These are phyloP conservation scores for Mirounga angustirostris DNA, from an alignment of 2,113 vertebrate genomes.

Conservation along the genomic window DNA sequence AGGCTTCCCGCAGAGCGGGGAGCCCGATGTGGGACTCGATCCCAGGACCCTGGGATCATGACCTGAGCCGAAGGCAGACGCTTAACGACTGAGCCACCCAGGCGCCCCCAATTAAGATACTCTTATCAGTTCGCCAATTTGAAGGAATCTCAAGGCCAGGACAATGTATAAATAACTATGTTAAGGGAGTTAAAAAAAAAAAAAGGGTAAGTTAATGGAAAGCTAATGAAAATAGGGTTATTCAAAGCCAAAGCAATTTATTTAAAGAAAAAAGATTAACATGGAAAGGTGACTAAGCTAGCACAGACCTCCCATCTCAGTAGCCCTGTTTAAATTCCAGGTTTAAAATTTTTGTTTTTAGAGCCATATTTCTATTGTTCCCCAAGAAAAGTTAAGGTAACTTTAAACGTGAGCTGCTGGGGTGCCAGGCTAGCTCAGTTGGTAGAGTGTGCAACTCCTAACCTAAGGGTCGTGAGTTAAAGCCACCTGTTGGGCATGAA, in stretches of 20 bases:
- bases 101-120: not conserved
- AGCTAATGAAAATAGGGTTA: conserved; percentile 64
- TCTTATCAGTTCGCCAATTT: conserved; percentile 4
- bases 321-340: not conserved
- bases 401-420: not conserved
- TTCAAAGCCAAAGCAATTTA: conserved; percentile 51
- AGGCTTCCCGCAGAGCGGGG: too few species aligned
- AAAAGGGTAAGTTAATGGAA: conserved; percentile 26
- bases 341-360: not conserved
- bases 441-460: not conserved
- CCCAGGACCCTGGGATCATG: too few species aligned
- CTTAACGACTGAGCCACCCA: too few species aligned
- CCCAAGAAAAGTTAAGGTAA: conserved; percentile 19
- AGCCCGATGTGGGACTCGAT: too few species aligned
- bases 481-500: not conserved
- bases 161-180: conserved; percentile 60
- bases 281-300: not conserved
- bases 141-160: conserved; percentile 53
- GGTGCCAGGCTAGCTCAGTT: not conserved
- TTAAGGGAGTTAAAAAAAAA: not conserved
- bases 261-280: conserved; percentile 38
- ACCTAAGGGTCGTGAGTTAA: not conserved
- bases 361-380: not conserved
- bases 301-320: not conserved
- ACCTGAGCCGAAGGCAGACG: too few species aligned